These are phyloP conservation scores for Scaptomyza flava DNA, from an alignment of 2,888 invertebrate genomes.

Conservation along the genomic window DNA sequence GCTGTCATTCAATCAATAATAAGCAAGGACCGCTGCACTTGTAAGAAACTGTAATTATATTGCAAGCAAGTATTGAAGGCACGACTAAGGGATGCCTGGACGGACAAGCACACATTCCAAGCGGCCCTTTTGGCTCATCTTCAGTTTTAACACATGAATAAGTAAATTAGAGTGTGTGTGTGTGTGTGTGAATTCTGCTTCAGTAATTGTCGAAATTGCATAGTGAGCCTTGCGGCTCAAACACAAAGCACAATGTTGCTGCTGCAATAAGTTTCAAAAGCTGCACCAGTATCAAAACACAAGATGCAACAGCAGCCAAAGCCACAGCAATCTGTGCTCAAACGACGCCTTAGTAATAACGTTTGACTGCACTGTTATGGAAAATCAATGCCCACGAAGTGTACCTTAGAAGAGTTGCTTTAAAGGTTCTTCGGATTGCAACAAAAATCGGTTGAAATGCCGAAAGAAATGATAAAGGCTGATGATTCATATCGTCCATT, in stretches of 20 bases:
- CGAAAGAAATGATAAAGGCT: not conserved
- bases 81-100: slow-evolving; percentile 5
- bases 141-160: too few relatives aligned
- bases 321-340: slow-evolving; percentile 2
- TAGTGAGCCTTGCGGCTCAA: slow-evolving; percentile 29
- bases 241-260: slow-evolving; percentile 17
- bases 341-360: slow-evolving; percentile 31
- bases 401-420: not conserved
- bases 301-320: slow-evolving; percentile 4
- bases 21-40: not conserved
- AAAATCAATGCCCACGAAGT: slow-evolving; percentile 19
- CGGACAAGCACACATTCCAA: not conserved
- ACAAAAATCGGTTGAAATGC: too few relatives aligned
- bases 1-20: slow-evolving; percentile 3
- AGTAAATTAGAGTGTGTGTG: not conserved
- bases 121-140: too few relatives aligned
- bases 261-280: slow-evolving; percentile 1
- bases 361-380: slow-evolving; percentile 27
- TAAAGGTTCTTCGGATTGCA: not conserved
- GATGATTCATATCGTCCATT: not conserved
- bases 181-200: slow-evolving; percentile 26
- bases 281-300: slow-evolving; percentile 6
- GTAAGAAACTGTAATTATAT: slow-evolving; percentile 12
- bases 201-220: slow-evolving; percentile 62
- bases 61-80: not conserved